Evolutionary conservation across 1,140 invertebrate genomes (phyloP).

Genomic region (Trichomalopsis sarcophagae): DNA sequence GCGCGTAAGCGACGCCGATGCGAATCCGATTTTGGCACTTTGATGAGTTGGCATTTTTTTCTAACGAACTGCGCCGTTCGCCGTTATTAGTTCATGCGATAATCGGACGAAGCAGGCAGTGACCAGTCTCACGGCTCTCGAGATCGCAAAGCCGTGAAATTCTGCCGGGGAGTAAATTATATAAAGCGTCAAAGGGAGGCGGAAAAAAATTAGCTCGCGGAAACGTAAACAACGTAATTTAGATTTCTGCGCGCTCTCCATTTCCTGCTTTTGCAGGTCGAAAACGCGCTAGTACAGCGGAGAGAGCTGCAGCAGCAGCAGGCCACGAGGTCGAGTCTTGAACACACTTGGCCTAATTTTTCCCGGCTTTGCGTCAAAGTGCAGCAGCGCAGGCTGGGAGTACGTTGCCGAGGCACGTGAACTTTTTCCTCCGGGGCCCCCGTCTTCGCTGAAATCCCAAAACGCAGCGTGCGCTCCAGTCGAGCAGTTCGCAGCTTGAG

Average conservation of each 20-base stretch:
- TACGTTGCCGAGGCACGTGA: not conserved
- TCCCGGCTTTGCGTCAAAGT: constrained; percentile 1
- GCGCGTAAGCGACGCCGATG: too few species aligned
- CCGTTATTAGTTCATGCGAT: too few species aligned
- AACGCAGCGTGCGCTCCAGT: not conserved
- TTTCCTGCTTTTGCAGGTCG: not conserved
- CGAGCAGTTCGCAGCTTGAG: constrained; percentile 1
- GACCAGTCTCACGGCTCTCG: too few species aligned
- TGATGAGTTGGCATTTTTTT: too few species aligned
- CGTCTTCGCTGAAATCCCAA: not conserved
- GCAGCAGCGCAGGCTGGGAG: not conserved
- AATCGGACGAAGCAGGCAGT: too few species aligned
- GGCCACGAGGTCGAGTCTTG: not conserved
- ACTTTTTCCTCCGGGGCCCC: not conserved
- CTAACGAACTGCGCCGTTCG: too few species aligned
- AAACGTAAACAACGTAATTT: not conserved
- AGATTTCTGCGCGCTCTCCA: not conserved
- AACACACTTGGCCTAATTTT: constrained; percentile 39
- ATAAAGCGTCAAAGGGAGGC: not conserved
- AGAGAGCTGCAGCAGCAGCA: not conserved
- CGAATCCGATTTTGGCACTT: too few species aligned
- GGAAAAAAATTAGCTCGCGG: constrained; percentile 2
- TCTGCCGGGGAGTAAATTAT: not conserved
- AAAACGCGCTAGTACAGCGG: not conserved
- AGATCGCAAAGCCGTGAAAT: not conserved